A percentile compares a stretch with the other conserved stretches of the same genome.
Conservation (phyloP, 2,113 vertebrate species). For the Petroica traversi region DNA sequence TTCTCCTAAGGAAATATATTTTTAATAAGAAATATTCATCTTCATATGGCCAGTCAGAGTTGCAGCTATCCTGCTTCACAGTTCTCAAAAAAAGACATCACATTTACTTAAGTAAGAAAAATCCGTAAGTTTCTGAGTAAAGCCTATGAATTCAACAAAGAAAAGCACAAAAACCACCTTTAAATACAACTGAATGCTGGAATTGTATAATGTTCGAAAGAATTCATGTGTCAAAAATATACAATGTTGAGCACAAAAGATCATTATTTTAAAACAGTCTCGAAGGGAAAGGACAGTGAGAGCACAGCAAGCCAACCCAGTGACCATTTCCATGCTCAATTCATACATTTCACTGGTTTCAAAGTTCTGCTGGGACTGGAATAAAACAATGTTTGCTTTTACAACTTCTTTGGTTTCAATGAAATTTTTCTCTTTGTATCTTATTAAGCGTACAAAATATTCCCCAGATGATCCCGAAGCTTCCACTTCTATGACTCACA, state of each 20-base stretch:
- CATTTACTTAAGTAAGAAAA: neutral
- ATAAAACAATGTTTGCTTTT: neutral
- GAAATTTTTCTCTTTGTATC: neutral
- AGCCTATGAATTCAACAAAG: neutral
- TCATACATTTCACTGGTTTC: neutral
- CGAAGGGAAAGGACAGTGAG: neutral
- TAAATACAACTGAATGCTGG: neutral
- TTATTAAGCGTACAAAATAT: neutral
- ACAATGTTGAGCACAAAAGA: neutral
- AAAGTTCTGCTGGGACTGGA: neutral
- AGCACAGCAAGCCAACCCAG: neutral
- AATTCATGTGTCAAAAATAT: neutral
- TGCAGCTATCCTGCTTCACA: neutral
- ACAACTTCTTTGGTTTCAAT: neutral
- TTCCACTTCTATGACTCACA: neutral
- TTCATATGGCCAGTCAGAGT: neutral
- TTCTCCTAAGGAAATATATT: neutral
- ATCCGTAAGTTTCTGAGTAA: neutral
- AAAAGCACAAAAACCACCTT: neutral
- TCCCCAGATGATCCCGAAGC: neutral
- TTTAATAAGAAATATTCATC: neutral
- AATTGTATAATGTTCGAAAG: neutral
- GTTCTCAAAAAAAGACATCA: neutral
- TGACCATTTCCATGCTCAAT: neutral
- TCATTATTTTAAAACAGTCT: neutral